phyloP scores from a whole-genome alignment of 2,797 vertebrate genomes.

The Sebastes minor region DNA sequence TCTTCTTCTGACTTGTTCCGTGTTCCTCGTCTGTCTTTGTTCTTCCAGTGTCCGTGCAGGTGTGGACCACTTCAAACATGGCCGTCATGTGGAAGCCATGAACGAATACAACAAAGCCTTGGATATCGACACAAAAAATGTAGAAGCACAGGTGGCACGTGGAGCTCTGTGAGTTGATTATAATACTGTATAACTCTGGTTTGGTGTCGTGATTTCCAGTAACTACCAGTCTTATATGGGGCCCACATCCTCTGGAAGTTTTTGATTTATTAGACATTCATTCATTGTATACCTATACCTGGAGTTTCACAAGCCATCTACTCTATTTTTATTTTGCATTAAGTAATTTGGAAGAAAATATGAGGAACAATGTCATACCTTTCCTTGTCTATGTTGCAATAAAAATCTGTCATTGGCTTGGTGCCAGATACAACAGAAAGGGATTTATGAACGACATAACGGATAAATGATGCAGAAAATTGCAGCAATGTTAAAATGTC shows the following conservation, averaged over 20 bases:
- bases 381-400: not conserved
- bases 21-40: not conserved
- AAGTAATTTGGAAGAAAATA: not conserved
- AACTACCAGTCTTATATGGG: not conserved
- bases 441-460: not conserved
- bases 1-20: not conserved
- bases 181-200: not conserved
- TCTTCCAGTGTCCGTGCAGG: constrained; percentile 90
- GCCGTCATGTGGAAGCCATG: constrained; percentile 95
- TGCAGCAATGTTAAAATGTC: not conserved
- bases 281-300: not conserved
- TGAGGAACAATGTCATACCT: not conserved
- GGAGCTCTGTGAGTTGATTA: constrained; percentile 91
- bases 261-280: not conserved
- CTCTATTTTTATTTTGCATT: not conserved
- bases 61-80: constrained; percentile 95
- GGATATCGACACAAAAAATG: constrained; percentile 94
- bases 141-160: constrained; percentile 95
- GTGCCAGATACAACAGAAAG: too few relatives aligned
- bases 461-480: not conserved
- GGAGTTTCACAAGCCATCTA: not conserved
- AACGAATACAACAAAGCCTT: constrained; percentile 98
- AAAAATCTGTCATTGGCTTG: not conserved
- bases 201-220: not conserved
- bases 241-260: not conserved